Evolutionary conservation across 2,797 vertebrate species (phyloP).

Genomic region (Brachymystax lenok): DNA sequence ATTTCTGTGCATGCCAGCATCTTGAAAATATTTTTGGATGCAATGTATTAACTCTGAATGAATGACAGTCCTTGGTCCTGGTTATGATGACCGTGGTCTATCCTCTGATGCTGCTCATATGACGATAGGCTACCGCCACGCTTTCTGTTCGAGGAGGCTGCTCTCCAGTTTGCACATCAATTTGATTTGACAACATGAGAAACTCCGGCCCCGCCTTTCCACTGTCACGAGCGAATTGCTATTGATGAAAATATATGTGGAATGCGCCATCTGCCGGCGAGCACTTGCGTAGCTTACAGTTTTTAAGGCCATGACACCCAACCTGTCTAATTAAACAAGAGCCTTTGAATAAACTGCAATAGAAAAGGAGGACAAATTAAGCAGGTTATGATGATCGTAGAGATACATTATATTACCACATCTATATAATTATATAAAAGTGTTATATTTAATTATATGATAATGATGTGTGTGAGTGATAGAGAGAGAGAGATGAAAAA

Average conservation of each 20-base stretch:
- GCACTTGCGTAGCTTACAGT: not conserved
- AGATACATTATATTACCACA: too few species aligned
- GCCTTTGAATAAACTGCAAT: not conserved
- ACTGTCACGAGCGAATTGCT: conserved; percentile 17
- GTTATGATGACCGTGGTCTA: not conserved
- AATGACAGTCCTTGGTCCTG: not conserved
- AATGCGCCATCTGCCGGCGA: conserved; percentile 58
- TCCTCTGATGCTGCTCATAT: conserved; percentile 42
- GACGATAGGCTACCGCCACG: not conserved
- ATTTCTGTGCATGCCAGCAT: conserved; percentile 85
- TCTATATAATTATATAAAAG: too few species aligned
- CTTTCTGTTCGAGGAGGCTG: conserved; percentile 3
- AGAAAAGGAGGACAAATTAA: not conserved
- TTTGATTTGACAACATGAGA: conserved; percentile 22
- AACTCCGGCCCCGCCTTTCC: conserved; percentile 60
- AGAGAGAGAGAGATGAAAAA: not conserved
- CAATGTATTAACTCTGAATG: not conserved
- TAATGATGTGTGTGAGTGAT: not conserved
- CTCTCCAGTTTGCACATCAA: conserved; percentile 17
- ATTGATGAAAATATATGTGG: conserved; percentile 30
- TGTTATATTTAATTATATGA: not conserved
- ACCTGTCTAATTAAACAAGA: not conserved
- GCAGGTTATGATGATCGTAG: not conserved
- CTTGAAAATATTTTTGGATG: conserved; percentile 20
- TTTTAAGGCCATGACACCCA: not conserved